A percentile compares a stretch with the other conserved stretches of the same genome.
Conservation (phyloP, 2,113 vertebrate genomes). For the Clarias macrocephalus region DNA sequence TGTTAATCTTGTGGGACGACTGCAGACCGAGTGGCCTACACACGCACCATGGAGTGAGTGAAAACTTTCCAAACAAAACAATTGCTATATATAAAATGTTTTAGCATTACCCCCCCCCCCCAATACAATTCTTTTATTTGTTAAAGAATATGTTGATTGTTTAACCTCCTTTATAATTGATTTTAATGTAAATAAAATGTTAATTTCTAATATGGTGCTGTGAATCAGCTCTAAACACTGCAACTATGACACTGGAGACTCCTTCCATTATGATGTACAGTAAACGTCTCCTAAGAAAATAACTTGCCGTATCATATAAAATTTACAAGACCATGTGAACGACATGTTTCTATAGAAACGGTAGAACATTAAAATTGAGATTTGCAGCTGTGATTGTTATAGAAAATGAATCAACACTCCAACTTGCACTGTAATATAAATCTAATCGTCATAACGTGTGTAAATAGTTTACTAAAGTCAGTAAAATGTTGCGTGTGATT, state of each 20-base stretch:
- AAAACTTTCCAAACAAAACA: slow-evolving; percentile 39
- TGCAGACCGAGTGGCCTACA: slow-evolving; percentile 67
- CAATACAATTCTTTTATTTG: background rate
- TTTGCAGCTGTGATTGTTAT: background rate
- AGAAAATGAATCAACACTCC: background rate
- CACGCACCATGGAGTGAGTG: slow-evolving; percentile 80
- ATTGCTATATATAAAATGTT: background rate
- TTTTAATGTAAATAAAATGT: too few species aligned
- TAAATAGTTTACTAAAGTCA: background rate
- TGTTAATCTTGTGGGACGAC: slow-evolving; percentile 65
- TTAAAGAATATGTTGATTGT: too few species aligned
- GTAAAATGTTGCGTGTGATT: background rate
- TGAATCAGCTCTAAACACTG: too few species aligned
- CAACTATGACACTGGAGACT: background rate
- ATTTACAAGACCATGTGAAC: background rate
- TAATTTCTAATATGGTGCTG: too few species aligned
- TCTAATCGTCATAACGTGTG: background rate
- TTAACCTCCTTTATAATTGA: too few species aligned
- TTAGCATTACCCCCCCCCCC: too few species aligned
- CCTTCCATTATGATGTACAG: background rate
- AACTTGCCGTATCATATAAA: background rate
- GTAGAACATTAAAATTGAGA: background rate
- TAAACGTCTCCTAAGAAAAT: background rate
- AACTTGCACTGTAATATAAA: background rate
- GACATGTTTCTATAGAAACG: background rate